Conservation (phyloP, 2,888 invertebrate genomes). For the Apeira syringaria region DNA sequence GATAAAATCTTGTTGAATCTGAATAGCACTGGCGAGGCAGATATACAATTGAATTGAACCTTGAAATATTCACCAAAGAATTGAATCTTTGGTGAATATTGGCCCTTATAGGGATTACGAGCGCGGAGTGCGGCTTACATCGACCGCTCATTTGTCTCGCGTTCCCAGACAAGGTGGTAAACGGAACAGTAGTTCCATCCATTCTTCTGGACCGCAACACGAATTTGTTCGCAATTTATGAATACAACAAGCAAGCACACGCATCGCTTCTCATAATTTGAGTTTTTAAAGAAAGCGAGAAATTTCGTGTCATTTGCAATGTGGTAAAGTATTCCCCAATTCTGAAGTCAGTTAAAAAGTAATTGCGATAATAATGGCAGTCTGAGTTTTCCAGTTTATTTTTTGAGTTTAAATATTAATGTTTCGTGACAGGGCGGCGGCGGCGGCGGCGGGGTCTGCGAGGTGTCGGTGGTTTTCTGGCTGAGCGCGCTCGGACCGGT, state of each 20-base stretch:
- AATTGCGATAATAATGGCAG: slow-evolving; percentile 69
- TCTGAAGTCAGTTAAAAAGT: slow-evolving; percentile 48
- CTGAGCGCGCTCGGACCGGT: slow-evolving; percentile 78
- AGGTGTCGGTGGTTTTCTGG: slow-evolving; percentile 82
- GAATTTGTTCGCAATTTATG: slow-evolving; percentile 37
- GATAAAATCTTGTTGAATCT: slow-evolving; percentile 2
- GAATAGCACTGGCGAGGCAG: slow-evolving; percentile 25
- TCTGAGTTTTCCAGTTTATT: slow-evolving; percentile 58
- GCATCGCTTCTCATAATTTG: slow-evolving; percentile 48
- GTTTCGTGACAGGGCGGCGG: slow-evolving; percentile 76
- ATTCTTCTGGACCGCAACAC: slow-evolving; percentile 58
- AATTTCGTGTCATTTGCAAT: slow-evolving; percentile 47
- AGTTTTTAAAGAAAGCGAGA: slow-evolving; percentile 32
- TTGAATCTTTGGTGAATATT: slow-evolving; percentile 50
- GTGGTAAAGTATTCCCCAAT: slow-evolving; percentile 41
- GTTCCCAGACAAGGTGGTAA: slow-evolving; percentile 68
- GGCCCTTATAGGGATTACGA: slow-evolving; percentile 65
- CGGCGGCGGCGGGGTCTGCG: slow-evolving; percentile 41
- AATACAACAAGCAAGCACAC: slow-evolving; percentile 24
- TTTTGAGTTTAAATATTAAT: slow-evolving; percentile 76
- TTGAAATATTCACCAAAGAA: too few species aligned
- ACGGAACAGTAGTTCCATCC: slow-evolving; percentile 49
- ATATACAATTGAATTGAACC: too few species aligned
- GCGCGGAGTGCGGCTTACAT: slow-evolving; percentile 54
- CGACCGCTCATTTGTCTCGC: slow-evolving; percentile 68